phyloP scores from a whole-genome alignment of 1,140 invertebrate species.

The Cydia strobilella region DNA sequence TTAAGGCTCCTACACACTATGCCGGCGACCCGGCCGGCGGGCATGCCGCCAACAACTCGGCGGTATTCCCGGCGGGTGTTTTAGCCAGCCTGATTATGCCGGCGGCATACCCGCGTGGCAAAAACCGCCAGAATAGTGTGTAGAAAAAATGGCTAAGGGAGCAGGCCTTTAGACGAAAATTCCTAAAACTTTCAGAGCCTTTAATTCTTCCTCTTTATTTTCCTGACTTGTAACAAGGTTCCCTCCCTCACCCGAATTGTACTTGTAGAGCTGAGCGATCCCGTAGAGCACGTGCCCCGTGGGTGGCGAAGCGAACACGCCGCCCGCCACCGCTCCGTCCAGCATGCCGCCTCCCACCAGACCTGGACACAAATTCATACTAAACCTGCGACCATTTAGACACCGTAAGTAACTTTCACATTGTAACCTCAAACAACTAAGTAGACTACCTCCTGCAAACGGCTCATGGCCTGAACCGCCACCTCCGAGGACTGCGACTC shows the following conservation, averaged over 20 bases:
- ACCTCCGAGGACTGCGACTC: constrained; percentile 88
- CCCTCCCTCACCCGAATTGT: constrained; percentile 76
- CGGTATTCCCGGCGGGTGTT: too few relatives aligned
- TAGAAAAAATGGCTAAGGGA: too few relatives aligned
- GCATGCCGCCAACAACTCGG: too few relatives aligned
- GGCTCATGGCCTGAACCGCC: constrained; percentile 95
- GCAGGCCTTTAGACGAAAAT: neutral
- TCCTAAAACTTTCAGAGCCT: too few relatives aligned
- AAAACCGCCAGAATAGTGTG: too few relatives aligned
- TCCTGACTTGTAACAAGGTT: neutral
- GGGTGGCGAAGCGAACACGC: constrained; percentile 90
- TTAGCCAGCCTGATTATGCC: too few relatives aligned
- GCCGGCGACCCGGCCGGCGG: too few relatives aligned
- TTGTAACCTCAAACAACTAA: neutral
- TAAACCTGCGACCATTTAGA: too few relatives aligned
- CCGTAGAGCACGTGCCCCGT: constrained; percentile 84
- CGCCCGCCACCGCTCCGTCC: constrained; percentile 87
- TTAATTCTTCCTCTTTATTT: too few relatives aligned
- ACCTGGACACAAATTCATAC: constrained; percentile 75
- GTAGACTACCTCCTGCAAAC: constrained; percentile 83
- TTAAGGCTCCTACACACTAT: too few relatives aligned
- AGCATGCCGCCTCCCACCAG: constrained; percentile 90
- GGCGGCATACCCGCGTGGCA: too few relatives aligned
- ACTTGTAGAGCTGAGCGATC: constrained; percentile 81
- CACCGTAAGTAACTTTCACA: neutral